These are phyloP conservation scores for Drosophila serrata DNA, from an alignment of 1,140 invertebrate species.

Conservation along the genomic window DNA sequence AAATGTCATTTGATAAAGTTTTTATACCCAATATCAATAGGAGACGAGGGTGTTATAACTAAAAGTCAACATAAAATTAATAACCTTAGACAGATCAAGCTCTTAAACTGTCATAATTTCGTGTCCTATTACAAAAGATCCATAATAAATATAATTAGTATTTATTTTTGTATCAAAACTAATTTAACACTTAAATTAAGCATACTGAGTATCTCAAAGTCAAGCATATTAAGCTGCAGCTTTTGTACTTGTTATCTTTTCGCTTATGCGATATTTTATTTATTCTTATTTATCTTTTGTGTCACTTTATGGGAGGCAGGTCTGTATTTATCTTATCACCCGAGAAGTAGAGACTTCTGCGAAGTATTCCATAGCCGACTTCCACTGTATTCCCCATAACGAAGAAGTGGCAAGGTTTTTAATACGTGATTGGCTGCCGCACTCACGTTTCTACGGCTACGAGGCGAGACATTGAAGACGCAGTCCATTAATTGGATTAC, in stretches of 20 bases:
- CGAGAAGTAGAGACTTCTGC: not conserved
- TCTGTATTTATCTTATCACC: not conserved
- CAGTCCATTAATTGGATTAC: slow-evolving; percentile 75
- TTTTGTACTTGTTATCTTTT: not conserved
- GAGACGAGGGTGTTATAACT: not conserved
- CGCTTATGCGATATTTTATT: not conserved
- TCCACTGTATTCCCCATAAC: slow-evolving; percentile 26
- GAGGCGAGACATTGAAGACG: slow-evolving; percentile 49
- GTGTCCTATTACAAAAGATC: not conserved
- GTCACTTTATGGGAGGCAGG: slow-evolving; percentile 15
- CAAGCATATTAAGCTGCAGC: not conserved
- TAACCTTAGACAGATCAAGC: not conserved
- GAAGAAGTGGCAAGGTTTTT: slow-evolving; percentile 37
- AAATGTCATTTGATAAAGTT: slow-evolving; percentile 7
- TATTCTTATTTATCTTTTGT: slow-evolving; percentile 10
- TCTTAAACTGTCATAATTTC: not conserved
- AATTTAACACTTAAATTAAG: not conserved
- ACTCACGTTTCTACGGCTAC: slow-evolving; percentile 44
- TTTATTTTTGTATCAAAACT: not conserved
- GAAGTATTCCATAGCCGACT: not conserved
- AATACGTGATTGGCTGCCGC: slow-evolving; percentile 19
- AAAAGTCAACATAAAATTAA: not conserved
- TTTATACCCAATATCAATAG: not conserved
- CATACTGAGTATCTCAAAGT: not conserved
- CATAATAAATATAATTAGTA: not conserved